phyloP scores from a whole-genome alignment of 2,113 vertebrate species.

The Fulica atra region DNA sequence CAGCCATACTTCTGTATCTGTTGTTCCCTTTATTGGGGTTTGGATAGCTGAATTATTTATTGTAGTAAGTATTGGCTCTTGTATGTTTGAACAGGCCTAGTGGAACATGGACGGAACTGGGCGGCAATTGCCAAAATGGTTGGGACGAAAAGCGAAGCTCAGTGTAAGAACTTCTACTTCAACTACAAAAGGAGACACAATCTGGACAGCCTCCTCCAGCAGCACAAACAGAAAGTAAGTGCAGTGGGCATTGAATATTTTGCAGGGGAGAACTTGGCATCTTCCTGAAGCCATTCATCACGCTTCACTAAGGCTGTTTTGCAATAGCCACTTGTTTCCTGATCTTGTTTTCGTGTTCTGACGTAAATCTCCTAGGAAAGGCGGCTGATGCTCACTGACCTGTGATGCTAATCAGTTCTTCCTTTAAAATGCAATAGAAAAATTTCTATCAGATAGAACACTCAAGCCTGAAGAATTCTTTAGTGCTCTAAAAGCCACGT shows the following conservation, averaged over 20 bases:
- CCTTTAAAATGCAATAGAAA: background rate
- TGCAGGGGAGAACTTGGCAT: background rate
- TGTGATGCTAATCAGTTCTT: background rate
- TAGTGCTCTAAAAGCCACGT: background rate
- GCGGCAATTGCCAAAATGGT: slow-evolving; percentile 99
- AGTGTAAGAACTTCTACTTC: slow-evolving; percentile 99
- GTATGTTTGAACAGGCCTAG: slow-evolving; percentile 80
- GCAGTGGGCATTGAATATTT: background rate
- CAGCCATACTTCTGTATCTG: background rate
- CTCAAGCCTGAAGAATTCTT: background rate
- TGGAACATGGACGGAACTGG: slow-evolving; percentile 97
- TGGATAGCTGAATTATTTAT: background rate
- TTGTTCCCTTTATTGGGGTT: background rate
- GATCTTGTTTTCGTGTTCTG: background rate
- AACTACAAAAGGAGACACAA: slow-evolving; percentile 98
- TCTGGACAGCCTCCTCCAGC: slow-evolving; percentile 94
- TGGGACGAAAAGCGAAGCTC: slow-evolving; percentile 96
- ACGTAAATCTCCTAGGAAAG: background rate
- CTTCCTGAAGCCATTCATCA: background rate
- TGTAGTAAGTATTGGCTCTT: background rate
- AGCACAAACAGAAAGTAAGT: slow-evolving; percentile 90
- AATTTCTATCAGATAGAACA: background rate
- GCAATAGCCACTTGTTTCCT: background rate
- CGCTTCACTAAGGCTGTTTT: background rate
- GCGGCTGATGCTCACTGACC: background rate